Evolutionary conservation across 1,140 invertebrate genomes (phyloP), one percentile per base, ranked within the genome.

Genomic region (Drosophila sp.): DNA sequence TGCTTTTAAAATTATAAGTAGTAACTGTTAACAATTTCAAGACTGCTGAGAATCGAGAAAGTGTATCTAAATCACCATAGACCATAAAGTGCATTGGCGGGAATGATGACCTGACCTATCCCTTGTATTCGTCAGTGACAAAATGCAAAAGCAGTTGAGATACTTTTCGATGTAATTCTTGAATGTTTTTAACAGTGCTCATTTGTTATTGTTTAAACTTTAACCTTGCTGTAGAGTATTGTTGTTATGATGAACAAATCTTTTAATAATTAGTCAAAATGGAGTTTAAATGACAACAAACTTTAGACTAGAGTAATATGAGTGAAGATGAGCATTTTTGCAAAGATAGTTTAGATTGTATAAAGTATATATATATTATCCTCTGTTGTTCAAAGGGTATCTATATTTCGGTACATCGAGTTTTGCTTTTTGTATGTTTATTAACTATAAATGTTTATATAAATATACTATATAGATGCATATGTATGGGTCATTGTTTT

Each of bases 401-500:
- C 8, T 10, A 50, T 7, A 27, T 2, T 50, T 50, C 23, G 23
- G 23, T 50, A 6, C 10, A 25, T 25, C 2, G 38, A 38, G 25
- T 60, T n/a, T 57, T 17, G 38, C 7, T 50, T 27, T 0, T 27
- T 1, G 7, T 10, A 27, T 27, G 8, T 50, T 10, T 2, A 17
- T 17, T 17, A 17, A 17, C 17, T 17, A 38, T 38, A 38, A 38
- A 8, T 54, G 7, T 50, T 32, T 47, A 1, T 54, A n/a, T 71
- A 27, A 40, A 55, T 70, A 17, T 17, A 17, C 17, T 8, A 35
- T 35, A 35, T 35, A 35, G 11, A 38, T 38, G 1, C 10, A 47
- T 25, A 47, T 25, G 44, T 23, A 17, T 44, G 1, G 6, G 47
- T 61, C 56, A 68, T 69, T 70, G 72, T 68, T 67, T 77, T 70